Evolutionary conservation across 1,140 invertebrate species (phyloP).

Genomic region (Phthorimaea operculella): DNA sequence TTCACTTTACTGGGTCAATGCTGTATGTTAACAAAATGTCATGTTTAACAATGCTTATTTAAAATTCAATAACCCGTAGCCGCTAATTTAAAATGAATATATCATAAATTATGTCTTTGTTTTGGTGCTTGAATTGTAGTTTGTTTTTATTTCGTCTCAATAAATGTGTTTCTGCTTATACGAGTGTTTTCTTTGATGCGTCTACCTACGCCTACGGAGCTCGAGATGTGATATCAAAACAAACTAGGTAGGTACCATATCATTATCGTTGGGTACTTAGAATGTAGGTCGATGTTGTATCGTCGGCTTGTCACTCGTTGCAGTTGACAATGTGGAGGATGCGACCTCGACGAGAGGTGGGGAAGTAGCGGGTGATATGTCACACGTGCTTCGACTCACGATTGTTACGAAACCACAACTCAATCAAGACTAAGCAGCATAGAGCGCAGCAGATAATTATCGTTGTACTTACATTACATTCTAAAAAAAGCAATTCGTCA

Average conservation of each 20-base stretch:
- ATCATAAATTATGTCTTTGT: conserved; percentile 2
- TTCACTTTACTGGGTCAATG: conserved; percentile 12
- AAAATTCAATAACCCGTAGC: conserved; percentile 4
- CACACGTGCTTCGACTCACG: conserved; percentile 32
- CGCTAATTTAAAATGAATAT: neutral
- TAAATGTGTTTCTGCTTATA: conserved; percentile 30
- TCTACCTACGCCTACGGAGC: neutral
- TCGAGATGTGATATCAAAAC: neutral
- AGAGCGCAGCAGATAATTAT: too few species aligned
- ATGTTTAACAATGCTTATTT: conserved; percentile 10
- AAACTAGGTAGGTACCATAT: neutral
- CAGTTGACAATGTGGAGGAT: conserved; percentile 6
- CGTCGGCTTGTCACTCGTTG: too few species aligned
- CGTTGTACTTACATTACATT: too few species aligned
- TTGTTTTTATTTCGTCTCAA: conserved; percentile 21
- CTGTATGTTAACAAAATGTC: conserved; percentile 11
- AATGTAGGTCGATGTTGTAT: neutral
- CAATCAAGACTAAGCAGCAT: too few species aligned
- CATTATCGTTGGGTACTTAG: neutral
- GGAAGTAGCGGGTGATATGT: conserved; percentile 23
- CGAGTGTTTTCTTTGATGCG: neutral
- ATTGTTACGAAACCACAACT: conserved; percentile 25
- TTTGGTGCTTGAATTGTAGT: conserved; percentile 20
- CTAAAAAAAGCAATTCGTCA: too few species aligned
- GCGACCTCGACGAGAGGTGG: conserved; percentile 17